Evolutionary conservation across 1,140 invertebrate genomes (phyloP).

Genomic region (Oppia nitens): DNA sequence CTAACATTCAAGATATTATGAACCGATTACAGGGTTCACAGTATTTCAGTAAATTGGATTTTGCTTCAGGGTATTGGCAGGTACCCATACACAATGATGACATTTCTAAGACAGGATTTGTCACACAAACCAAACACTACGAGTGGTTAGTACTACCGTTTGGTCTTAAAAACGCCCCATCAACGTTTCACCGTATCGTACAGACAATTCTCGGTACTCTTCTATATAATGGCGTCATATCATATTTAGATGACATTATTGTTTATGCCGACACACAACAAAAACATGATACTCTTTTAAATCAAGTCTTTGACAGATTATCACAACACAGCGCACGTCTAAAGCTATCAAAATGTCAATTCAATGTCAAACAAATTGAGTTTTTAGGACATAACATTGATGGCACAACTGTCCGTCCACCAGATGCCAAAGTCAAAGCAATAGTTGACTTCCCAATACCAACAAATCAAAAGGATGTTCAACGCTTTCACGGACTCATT

Average conservation of each 20-base stretch:
- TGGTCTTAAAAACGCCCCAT: conserved; percentile 21
- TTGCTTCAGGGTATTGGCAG: conserved; percentile 8
- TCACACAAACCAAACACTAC: conserved; percentile 19
- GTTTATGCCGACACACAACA: conserved; percentile 18
- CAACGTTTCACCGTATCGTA: conserved; percentile 22
- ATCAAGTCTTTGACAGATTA: conserved; percentile 12
- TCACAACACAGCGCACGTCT: conserved; percentile 16
- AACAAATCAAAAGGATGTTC: conserved; percentile 18
- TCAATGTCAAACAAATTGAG: conserved; percentile 1
- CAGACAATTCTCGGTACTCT: conserved; percentile 23
- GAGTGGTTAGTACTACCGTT: conserved; percentile 24
- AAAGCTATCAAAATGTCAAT: conserved; percentile 20
- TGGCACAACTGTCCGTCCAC: no score
- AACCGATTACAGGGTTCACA: conserved; percentile 23
- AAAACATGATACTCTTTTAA: conserved; percentile 18
- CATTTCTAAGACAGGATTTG: conserved; percentile 18
- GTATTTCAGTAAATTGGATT: conserved; percentile 26
- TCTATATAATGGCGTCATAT: conserved; percentile 15
- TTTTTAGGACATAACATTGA: no score
- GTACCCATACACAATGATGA: conserved; percentile 22
- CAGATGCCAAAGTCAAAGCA: no score
- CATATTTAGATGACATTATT: conserved; percentile 22
- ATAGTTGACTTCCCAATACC: conserved; percentile 19
- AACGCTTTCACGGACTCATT: conserved; percentile 24
- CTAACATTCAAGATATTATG: conserved; percentile 29